Evolutionary conservation across 2,888 invertebrate species (phyloP), one percentile per base, ranked within the genome.

Genomic region (Drosophila suboccidentalis): DNA sequence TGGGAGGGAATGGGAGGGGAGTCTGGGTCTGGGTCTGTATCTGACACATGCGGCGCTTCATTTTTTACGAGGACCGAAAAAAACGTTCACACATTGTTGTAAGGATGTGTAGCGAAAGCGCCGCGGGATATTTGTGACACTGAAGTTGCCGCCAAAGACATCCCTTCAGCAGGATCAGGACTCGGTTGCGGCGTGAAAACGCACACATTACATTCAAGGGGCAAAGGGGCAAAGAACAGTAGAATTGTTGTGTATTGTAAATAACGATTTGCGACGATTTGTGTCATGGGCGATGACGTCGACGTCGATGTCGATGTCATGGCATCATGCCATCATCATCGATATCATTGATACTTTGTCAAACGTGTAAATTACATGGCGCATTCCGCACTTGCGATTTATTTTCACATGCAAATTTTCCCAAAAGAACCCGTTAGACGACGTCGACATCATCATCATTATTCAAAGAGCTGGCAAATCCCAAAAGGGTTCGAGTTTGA

Each of bases 41-140:
- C 81, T 90, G 90, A 90, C 91, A 91, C 91, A 91, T 89, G 91
- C 81, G 81, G 86, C 68, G 82, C 75, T 75, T 74, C 76, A 67
- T 72, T 78, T 83, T 80, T 76, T 76, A 54, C 66, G 47, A 71
- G 58, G 68, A 77, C 71, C 63, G 70, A 74, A 84, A 84, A 75
- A 83, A 87, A 89, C 90, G 90, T 91, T 91, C 90, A 91, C 91
- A 90, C 91, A 91, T 90, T 87, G 82, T 90, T 78, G 75, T 72
- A 59, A 75, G 80, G 75, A 88, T 82, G 85, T 81, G 83, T 83
- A 83, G 81, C 81, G 77, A 84, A 78, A 81, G 76, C 87, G 75
- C 88, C 74, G 81, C 91, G 80, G 89, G 89, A 81, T 88, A 88
- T 87, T 81, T 85, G 78, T 71, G 70, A 73, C 75, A 66, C 69